phyloP scores from a whole-genome alignment of 37 sponge, comb jelly and placozoan species.

The Petrosia ficiformis region DNA sequence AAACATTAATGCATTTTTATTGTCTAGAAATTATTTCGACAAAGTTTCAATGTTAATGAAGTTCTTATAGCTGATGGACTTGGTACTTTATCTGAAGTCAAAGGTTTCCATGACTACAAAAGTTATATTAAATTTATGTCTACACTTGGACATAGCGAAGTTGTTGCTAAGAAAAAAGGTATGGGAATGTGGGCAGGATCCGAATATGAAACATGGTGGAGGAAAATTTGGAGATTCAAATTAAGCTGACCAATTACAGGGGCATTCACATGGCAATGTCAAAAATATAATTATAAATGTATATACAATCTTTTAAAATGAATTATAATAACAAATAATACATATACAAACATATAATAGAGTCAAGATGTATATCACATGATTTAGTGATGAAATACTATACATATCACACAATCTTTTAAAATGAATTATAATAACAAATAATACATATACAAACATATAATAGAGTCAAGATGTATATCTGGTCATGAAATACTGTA shows the following conservation, averaged over 20 bases:
- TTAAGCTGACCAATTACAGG: no score
- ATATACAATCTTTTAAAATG: neutral
- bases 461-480: neutral
- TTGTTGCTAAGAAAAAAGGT: slow-evolving; percentile 32
- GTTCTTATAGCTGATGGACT: slow-evolving; percentile 30
- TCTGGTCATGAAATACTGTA: no score
- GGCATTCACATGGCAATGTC: no score
- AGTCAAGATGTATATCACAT: neutral
- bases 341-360: neutral
- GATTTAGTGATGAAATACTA: no score
- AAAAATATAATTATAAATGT: neutral
- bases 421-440: neutral
- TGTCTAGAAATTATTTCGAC: neutral
- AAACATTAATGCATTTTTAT: neutral
- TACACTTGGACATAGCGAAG: slow-evolving; percentile 15
- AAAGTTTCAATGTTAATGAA: slow-evolving; percentile 31
- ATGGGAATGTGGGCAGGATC: slow-evolving; percentile 45
- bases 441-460: neutral
- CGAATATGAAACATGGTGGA: slow-evolving; percentile 36
- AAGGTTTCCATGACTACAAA: slow-evolving; percentile 5
- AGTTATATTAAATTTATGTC: neutral
- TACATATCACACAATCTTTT: neutral
- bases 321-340: neutral
- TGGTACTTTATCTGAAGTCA: slow-evolving; percentile 18
- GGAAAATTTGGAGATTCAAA: slow-evolving; percentile 6